Evolutionary conservation across 2,888 invertebrate genomes (phyloP).

Genomic region (Shargacucullia verbasci): DNA sequence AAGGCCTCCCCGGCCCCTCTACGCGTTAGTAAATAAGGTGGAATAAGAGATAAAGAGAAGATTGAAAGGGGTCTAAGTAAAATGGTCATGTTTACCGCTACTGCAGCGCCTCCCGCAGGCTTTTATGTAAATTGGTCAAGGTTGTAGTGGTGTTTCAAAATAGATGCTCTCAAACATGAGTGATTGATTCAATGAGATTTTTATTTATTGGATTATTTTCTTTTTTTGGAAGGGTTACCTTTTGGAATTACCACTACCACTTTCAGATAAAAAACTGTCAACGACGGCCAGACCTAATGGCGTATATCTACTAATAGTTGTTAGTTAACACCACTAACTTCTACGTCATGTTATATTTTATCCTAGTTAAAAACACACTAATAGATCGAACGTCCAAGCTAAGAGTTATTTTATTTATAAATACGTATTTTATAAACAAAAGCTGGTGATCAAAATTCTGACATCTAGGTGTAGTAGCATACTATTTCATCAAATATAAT

Average conservation of each 20-base stretch:
- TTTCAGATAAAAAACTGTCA: constrained; percentile 3
- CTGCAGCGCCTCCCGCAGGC: constrained; percentile 73
- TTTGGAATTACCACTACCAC: constrained; percentile 11
- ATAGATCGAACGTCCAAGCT: too few relatives aligned
- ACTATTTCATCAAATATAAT: too few relatives aligned
- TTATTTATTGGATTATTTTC: constrained; percentile 4
- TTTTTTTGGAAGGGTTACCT: constrained; percentile 1
- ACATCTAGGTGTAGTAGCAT: too few relatives aligned
- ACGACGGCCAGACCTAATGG: neutral
- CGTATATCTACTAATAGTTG: too few relatives aligned
- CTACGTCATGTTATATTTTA: too few relatives aligned
- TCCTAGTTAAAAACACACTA: too few relatives aligned
- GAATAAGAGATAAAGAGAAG: constrained; percentile 24
- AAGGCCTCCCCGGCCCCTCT: constrained; percentile 38
- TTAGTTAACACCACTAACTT: too few relatives aligned
- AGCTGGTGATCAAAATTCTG: too few relatives aligned
- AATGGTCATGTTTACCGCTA: constrained; percentile 61
- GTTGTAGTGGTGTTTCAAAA: constrained; percentile 62
- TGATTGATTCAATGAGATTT: constrained; percentile 33
- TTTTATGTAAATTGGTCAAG: constrained; percentile 73
- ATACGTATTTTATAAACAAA: too few relatives aligned
- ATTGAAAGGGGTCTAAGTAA: constrained; percentile 55
- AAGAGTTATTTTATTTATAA: too few relatives aligned
- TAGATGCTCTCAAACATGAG: constrained; percentile 46
- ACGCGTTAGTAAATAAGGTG: constrained; percentile 24